Base-by-base conservation (phyloP, 2,888 invertebrate genomes). In the Lasius fuliginosus region DNA sequence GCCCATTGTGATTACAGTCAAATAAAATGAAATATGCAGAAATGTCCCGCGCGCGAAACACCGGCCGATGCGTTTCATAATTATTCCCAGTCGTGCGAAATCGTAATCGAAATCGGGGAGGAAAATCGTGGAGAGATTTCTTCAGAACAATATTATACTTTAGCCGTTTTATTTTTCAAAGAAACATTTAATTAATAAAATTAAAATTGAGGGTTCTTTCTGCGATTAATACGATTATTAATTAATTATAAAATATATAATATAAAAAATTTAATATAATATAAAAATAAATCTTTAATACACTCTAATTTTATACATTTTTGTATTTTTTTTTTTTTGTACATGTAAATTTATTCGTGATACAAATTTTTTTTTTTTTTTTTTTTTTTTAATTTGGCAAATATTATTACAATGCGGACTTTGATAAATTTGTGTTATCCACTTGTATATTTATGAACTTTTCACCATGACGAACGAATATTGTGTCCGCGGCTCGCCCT, bases 21-120 rank as follows among this genome's bases (percentile, higher is more conserved):
- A 86, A 75, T 83, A 84, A 83, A 83, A 69, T 73, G 84, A 88
- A 89, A 88, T 89, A 91, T 92, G 92, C 90, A 91, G 89, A 92
- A 90, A 85, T 88, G 42, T 81, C 83, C 81, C 60, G 46, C 36
- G 74, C 69, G 86, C 42, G 49, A 74, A 58, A 33, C 27, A 36
- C 64, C 86, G 46, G 60, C 18, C 6, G 49, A 40, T n/a, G 49
- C 4, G 6, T 84, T 60, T 83, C n/a, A 69, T 84, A 86, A 88
- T 86, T 82, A 69, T 82, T 73, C 36, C 36, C 53, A 71, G 65
- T 62, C 23, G 46, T 67, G 67, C 67, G 15, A 49, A 73, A 46
- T 46, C 46, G 46, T 18, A 1, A 15, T 5, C 5, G 46, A 18
- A 15, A 53, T 46, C 46, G 5, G 46, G 18, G 15, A 4, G 15